These are phyloP conservation scores for Azorinus chamasolen DNA, from an alignment of 2,888 invertebrate genomes.

Conservation along the genomic window DNA sequence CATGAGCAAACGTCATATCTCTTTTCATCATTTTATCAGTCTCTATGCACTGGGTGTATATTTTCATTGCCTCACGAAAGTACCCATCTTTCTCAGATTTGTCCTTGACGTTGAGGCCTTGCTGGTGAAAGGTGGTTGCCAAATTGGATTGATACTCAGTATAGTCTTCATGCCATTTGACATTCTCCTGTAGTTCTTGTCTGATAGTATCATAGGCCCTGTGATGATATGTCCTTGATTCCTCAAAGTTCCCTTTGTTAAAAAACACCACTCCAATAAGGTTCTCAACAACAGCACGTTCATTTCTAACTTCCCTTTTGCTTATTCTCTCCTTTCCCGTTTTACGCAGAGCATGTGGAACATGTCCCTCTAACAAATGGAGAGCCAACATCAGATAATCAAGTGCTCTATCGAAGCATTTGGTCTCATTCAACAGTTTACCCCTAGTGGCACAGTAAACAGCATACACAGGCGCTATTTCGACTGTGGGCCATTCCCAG, in stretches of 20 bases:
- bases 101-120: slow-evolving; percentile 3
- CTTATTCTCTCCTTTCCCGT: too few species aligned
- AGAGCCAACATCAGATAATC: too few species aligned
- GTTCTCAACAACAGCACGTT: slow-evolving; percentile 17
- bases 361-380: too few species aligned
- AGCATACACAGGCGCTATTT: slow-evolving; percentile 15
- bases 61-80: slow-evolving; percentile 15
- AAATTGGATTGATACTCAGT: slow-evolving; percentile 34
- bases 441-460: slow-evolving; percentile 12
- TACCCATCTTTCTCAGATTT: slow-evolving; percentile 9
- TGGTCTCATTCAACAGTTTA: background rate
- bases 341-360: too few species aligned
- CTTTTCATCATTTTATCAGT: slow-evolving; percentile 12
- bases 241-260: slow-evolving; percentile 3
- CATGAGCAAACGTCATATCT: slow-evolving; percentile 3
- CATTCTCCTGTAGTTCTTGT: too few species aligned
- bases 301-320: background rate
- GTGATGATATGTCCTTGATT: slow-evolving; percentile 19
- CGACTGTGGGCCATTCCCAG: slow-evolving; percentile 4
- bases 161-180: too few species aligned
- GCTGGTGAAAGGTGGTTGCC: slow-evolving; percentile 36
- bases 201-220: slow-evolving; percentile 9
- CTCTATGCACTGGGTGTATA: slow-evolving; percentile 9
- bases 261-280: slow-evolving; percentile 31
- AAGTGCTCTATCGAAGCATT: too few species aligned